Percentiles rank a stretch among this genome's conserved stretches.
Evolutionary conservation across 1,140 invertebrate species (phyloP).

Genomic region (Notospermus geniculatus): DNA sequence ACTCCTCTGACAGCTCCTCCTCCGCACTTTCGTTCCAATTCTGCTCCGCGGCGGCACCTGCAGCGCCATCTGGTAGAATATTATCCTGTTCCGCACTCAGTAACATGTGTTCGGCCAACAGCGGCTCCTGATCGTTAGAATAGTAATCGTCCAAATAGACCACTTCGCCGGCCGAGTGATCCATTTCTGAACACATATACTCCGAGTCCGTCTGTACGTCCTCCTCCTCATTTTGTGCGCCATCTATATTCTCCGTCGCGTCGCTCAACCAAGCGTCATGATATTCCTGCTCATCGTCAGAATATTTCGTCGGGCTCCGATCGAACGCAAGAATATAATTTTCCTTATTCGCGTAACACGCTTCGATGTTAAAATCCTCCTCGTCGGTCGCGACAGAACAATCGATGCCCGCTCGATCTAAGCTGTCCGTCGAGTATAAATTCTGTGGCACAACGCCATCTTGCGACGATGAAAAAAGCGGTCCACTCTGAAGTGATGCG

Average conservation of each 20-base stretch:
- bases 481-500: not conserved
- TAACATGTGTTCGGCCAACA: not conserved
- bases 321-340: constrained; percentile 6
- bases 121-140: not conserved
- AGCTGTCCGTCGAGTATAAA: constrained; percentile 4
- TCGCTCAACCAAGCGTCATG: constrained; percentile 1
- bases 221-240: not conserved
- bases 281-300: constrained; percentile 5
- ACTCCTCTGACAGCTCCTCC: too few relatives aligned
- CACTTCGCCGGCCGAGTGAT: not conserved
- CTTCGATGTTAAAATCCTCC: constrained; percentile 2
- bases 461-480: constrained; percentile 1
- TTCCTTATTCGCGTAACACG: constrained; percentile 7
- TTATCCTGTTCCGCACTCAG: too few relatives aligned
- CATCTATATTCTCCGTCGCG: not conserved
- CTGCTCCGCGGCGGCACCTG: not conserved
- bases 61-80: not conserved
- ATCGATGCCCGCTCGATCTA: not conserved
- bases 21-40: constrained; percentile 1
- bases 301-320: constrained; percentile 6
- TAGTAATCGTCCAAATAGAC: not conserved
- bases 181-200: not conserved
- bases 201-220: not conserved
- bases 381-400: not conserved
- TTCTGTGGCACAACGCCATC: constrained; percentile 2